phyloP scores from a whole-genome alignment of 2,113 vertebrate genomes.

The Toxotes jaculatrix region DNA sequence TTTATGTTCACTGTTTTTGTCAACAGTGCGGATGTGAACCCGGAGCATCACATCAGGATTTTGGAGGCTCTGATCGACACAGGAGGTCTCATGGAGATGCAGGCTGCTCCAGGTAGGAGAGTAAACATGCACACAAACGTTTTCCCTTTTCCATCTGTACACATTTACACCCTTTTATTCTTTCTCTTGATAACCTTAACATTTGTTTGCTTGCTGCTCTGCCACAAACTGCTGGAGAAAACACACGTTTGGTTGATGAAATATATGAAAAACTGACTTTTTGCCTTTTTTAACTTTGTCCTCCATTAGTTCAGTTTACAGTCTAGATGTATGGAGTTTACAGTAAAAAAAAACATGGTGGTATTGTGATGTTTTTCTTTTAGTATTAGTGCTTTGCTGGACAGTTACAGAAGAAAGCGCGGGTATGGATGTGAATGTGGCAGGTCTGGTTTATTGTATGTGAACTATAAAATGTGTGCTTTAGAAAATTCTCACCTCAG shows the following conservation, averaged over 20 bases:
- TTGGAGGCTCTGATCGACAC: constrained; percentile 84
- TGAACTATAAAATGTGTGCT: neutral
- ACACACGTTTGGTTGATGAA: constrained; percentile 37
- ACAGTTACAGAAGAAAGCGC: neutral
- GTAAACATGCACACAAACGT: neutral
- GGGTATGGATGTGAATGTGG: neutral
- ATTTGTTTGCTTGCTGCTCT: neutral
- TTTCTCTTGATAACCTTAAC: neutral
- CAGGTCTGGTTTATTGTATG: neutral
- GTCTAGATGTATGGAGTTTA: constrained; percentile 6
- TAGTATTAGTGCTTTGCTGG: constrained; percentile 12
- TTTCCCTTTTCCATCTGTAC: no score
- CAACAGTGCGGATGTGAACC: constrained; percentile 81
- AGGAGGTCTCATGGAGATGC: constrained; percentile 79
- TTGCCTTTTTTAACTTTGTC: constrained; percentile 1
- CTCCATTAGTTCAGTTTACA: neutral
- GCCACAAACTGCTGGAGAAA: constrained; percentile 51
- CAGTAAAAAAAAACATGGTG: neutral
- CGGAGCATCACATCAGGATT: constrained; percentile 84
- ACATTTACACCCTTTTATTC: neutral
- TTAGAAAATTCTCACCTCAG: neutral
- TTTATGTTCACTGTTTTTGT: neutral
- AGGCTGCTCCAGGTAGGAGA: constrained; percentile 84
- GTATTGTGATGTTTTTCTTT: constrained; percentile 7
- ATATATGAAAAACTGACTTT: constrained; percentile 43